A percentile compares a stretch with the other conserved stretches of the same genome.
Conservation (phyloP, 2,113 vertebrate genomes). For the Oxyruncus cristatus region DNA sequence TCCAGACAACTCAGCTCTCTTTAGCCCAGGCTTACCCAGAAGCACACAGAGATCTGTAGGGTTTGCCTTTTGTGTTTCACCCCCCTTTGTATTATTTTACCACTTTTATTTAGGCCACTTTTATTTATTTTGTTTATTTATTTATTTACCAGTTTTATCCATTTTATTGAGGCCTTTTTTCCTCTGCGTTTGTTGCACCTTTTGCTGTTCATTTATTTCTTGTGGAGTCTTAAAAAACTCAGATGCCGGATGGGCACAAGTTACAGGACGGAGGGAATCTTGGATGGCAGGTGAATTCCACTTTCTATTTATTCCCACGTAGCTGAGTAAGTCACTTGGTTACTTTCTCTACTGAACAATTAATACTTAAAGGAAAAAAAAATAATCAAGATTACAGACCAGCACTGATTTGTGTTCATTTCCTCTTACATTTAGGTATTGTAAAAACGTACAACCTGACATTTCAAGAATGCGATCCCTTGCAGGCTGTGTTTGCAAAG, state of each 20-base stretch:
- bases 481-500: slow-evolving; percentile 88
- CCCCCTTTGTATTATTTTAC: neutral
- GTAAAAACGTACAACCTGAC: slow-evolving; percentile 87
- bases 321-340: neutral
- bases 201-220: neutral
- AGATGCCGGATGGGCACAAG: neutral
- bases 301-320: neutral
- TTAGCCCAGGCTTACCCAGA: neutral
- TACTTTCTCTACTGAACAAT: neutral
- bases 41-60: neutral
- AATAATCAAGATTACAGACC: neutral
- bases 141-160: neutral
- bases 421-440: slow-evolving; percentile 76
- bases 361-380: neutral
- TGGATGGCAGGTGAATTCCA: neutral
- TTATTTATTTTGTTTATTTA: no score
- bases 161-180: neutral
- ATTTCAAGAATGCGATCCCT: slow-evolving; percentile 86
- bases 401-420: neutral
- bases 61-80: neutral
- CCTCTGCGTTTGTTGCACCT: neutral
- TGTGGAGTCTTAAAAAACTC: neutral
- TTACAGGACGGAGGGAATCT: neutral
- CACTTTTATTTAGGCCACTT: neutral
- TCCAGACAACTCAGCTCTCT: neutral